Conservation (phyloP, 1,140 invertebrate species). For the Penaeus indicus region DNA sequence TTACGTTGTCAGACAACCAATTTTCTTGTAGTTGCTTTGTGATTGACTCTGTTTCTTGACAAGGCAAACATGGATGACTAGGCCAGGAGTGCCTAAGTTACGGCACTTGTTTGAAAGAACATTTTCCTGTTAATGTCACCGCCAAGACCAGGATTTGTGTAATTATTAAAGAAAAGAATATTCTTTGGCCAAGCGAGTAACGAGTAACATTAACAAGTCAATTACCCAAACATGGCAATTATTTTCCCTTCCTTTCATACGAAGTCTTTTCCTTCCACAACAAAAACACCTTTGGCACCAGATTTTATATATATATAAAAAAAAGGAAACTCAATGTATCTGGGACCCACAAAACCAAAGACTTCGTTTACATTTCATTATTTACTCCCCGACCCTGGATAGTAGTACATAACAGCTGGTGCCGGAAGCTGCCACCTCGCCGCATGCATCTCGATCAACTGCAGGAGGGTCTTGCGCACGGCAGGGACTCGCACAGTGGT, state of each 20-base stretch:
- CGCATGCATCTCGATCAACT: constrained; percentile 89
- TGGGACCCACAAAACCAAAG: constrained; percentile 17
- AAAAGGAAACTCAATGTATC: background rate
- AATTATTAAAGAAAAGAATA: no score
- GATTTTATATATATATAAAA: background rate
- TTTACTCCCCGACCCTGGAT: constrained; percentile 73
- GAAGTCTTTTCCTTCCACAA: background rate
- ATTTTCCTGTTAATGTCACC: no score
- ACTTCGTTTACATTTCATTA: constrained; percentile 1
- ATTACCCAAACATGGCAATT: no score
- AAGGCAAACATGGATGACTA: constrained; percentile 29
- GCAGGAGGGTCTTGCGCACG: constrained; percentile 83
- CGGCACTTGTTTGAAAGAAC: no score
- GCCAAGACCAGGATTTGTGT: no score
- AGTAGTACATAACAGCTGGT: constrained; percentile 90
- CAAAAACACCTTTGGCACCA: constrained; percentile 30
- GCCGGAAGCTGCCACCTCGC: constrained; percentile 90
- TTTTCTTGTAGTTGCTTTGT: background rate
- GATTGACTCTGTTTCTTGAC: background rate
- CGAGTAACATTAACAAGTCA: no score
- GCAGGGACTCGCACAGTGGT: constrained; percentile 68
- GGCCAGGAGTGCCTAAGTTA: background rate
- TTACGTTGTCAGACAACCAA: no score
- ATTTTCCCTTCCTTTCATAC: background rate
- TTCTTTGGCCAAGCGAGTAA: no score